Conservation (phyloP, 2,113 vertebrate species). For the Pachyramphus minor region DNA sequence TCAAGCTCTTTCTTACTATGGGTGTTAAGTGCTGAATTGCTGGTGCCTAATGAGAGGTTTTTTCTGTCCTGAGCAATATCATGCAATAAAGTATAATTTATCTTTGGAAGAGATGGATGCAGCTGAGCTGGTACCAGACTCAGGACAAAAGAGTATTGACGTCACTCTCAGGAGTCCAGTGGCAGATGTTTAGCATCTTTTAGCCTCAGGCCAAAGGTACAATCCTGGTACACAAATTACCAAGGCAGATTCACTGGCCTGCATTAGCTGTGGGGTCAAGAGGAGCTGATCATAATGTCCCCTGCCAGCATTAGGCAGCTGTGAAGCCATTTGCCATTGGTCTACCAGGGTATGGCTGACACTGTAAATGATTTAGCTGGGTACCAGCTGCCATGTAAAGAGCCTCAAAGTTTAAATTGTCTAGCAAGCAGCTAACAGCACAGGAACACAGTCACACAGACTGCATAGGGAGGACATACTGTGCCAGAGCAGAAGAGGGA, state of each 20-base stretch:
- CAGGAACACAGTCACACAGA: accelerated
- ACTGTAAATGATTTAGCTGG: accelerated
- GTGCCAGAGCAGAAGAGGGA: neutral
- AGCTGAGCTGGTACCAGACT: neutral
- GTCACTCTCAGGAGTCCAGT: neutral
- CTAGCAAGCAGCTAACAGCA: neutral
- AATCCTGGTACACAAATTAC: neutral
- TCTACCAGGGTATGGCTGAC: accelerated
- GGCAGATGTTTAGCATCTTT: neutral
- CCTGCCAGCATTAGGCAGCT: neutral
- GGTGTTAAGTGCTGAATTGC: neutral
- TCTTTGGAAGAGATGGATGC: neutral
- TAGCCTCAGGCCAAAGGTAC: slow-evolving; percentile 1
- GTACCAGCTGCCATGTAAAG: neutral
- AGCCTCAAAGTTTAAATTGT: neutral
- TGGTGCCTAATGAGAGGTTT: neutral
- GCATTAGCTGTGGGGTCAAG: neutral
- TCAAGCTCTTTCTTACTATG: neutral
- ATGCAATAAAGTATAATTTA: neutral
- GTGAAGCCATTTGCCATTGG: neutral
- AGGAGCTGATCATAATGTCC: neutral
- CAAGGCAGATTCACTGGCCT: neutral
- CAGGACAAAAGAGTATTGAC: neutral
- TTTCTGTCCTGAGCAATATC: neutral
- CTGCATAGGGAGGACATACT: neutral